Evolutionary conservation across 2,888 invertebrate genomes (phyloP).

Genomic region (Heliconius charithonia): DNA sequence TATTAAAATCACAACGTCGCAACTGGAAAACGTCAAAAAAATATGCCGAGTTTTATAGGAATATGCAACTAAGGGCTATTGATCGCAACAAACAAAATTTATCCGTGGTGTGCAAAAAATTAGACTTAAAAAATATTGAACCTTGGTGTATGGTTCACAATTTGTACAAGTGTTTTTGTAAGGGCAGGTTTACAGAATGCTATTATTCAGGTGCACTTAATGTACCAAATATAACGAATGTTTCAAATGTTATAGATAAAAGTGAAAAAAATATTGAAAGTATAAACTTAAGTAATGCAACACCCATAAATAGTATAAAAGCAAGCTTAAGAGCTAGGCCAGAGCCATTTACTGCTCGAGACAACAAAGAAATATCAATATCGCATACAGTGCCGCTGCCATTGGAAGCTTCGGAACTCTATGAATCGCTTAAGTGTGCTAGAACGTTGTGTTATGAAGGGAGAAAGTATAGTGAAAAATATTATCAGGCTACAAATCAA

Average conservation of each 20-base stretch:
- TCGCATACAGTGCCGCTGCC: background rate
- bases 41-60: slow-evolving; percentile 82
- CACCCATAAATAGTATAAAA: slow-evolving; percentile 1
- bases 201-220: slow-evolving; percentile 12
- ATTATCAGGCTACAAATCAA: slow-evolving; percentile 62
- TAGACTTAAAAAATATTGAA: slow-evolving; percentile 76
- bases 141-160: slow-evolving; percentile 87
- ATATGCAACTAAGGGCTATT: slow-evolving; percentile 58
- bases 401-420: background rate
- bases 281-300: slow-evolving; percentile 1
- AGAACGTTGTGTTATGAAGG: slow-evolving; percentile 59
- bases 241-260: slow-evolving; percentile 8
- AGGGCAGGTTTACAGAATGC: slow-evolving; percentile 68
- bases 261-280: background rate
- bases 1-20: slow-evolving; percentile 84
- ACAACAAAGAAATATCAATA: background rate
- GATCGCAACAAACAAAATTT: slow-evolving; percentile 53
- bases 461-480: slow-evolving; percentile 60
- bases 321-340: background rate
- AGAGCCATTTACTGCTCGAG: background rate
- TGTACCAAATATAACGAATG: background rate
- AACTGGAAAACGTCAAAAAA: slow-evolving; percentile 85
- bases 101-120: slow-evolving; percentile 57
- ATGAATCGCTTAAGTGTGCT: slow-evolving; percentile 53
- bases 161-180: slow-evolving; percentile 87